A percentile compares a stretch with the other conserved stretches of the same genome.
These are phyloP conservation scores for Nibea albiflora DNA, from an alignment of 2,113 vertebrate species.

Conservation along the genomic window DNA sequence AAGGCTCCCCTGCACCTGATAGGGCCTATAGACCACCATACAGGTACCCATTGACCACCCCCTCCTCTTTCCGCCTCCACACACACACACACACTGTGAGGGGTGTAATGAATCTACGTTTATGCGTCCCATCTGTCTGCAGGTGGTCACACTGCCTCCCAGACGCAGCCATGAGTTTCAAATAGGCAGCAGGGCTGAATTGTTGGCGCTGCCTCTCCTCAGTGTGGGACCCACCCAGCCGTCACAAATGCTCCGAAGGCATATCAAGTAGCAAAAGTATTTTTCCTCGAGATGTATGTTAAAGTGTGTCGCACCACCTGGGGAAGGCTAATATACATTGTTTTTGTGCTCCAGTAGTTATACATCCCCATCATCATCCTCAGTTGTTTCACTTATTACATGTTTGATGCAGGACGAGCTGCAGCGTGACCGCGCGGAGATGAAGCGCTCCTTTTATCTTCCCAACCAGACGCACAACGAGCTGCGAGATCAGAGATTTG, in stretches of 20 bases:
- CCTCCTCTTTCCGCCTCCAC: not conserved
- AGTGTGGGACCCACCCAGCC: conserved; percentile 54
- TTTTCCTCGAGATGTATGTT: conserved; percentile 57
- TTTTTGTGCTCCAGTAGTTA: conserved; percentile 39
- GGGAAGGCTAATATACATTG: conserved; percentile 47
- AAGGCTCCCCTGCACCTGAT: conserved; percentile 67
- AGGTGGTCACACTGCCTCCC: conserved; percentile 73
- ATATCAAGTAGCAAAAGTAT: conserved; percentile 49
- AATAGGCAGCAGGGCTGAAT: conserved; percentile 61
- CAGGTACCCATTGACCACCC: conserved; percentile 58
- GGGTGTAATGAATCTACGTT: conserved; percentile 67
- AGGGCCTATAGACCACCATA: conserved; percentile 21
- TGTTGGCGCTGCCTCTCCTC: conserved; percentile 46
- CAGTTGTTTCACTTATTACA: conserved; percentile 30
- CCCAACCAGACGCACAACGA: not conserved
- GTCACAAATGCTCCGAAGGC: conserved; percentile 49
- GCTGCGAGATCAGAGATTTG: not conserved
- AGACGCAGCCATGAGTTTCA: conserved; percentile 71
- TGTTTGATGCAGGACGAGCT: conserved; percentile 14
- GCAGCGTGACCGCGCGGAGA: conserved; percentile 1
- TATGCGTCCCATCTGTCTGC: conserved; percentile 77
- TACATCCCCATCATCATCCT: conserved; percentile 22
- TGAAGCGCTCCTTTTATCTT: not conserved
- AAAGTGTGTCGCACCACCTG: conserved; percentile 45
- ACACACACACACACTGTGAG: conserved; percentile 25